Conservation (phyloP, 2,888 invertebrate species). For the Chrysotoxum bicinctum region DNA sequence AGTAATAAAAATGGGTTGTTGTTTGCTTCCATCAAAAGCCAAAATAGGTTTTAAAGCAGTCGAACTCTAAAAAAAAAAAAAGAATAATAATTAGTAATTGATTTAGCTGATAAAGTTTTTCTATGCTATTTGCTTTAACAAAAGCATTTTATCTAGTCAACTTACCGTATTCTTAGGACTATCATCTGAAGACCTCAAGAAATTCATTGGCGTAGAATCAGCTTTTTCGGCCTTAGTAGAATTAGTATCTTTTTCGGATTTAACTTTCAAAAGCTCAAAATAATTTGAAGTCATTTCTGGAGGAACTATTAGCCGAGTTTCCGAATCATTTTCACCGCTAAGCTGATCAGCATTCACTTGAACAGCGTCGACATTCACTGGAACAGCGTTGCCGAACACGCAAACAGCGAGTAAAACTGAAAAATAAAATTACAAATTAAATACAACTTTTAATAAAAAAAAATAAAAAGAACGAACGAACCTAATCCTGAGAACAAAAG, state of each 20-base stretch:
- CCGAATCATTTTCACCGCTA: background rate
- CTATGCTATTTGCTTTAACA: background rate
- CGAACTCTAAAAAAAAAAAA: conserved; percentile 13
- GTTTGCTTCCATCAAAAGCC: conserved; percentile 44
- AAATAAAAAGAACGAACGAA: background rate
- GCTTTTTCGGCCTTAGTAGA: background rate
- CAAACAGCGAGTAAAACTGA: conserved; percentile 14
- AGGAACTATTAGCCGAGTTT: conserved; percentile 52
- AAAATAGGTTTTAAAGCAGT: background rate
- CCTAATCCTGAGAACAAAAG: conserved; percentile 40
- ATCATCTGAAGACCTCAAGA: conserved; percentile 8
- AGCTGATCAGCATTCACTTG: conserved; percentile 11
- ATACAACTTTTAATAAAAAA: too few relatives aligned
- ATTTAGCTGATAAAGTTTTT: background rate
- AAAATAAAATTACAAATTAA: background rate
- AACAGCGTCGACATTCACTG: conserved; percentile 7
- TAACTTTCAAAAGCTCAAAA: conserved; percentile 45
- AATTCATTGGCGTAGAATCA: conserved; percentile 52
- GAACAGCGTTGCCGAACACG: background rate
- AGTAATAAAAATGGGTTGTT: conserved; percentile 58
- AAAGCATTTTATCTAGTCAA: background rate
- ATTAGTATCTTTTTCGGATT: conserved; percentile 26
- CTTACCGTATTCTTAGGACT: conserved; percentile 28
- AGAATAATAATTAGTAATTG: background rate
- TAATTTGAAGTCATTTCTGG: conserved; percentile 53